phyloP scores from a whole-genome alignment of 2,888 invertebrate genomes.

The Phanerotoma sp. region DNA sequence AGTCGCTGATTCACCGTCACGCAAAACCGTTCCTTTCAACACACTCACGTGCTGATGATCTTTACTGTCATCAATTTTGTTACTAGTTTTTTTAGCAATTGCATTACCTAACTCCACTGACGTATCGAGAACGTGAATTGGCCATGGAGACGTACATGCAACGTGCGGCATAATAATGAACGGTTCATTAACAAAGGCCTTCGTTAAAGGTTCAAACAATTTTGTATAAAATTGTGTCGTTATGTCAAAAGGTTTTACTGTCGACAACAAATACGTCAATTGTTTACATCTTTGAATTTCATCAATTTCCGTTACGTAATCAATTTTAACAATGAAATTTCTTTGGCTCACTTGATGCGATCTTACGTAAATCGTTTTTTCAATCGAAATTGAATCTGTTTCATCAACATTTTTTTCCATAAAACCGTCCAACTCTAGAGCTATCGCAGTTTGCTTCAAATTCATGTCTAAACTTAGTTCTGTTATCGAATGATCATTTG shows the following conservation, averaged over 20 bases:
- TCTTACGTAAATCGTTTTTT: constrained; percentile 66
- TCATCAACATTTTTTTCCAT: constrained; percentile 62
- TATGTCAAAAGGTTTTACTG: constrained; percentile 72
- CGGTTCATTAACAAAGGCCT: constrained; percentile 69
- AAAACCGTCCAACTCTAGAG: constrained; percentile 45
- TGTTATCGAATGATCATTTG: constrained; percentile 38
- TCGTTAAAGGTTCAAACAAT: constrained; percentile 66
- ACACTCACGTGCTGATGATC: constrained; percentile 39
- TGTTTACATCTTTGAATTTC: constrained; percentile 61
- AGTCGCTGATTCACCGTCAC: constrained; percentile 60
- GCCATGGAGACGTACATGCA: constrained; percentile 71
- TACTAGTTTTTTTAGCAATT: constrained; percentile 38
- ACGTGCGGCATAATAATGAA: constrained; percentile 71
- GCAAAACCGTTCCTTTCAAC: constrained; percentile 55
- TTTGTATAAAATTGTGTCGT: constrained; percentile 67
- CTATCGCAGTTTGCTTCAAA: constrained; percentile 43
- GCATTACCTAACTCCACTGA: constrained; percentile 62
- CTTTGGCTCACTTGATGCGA: constrained; percentile 66
- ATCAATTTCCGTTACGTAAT: constrained; percentile 47
- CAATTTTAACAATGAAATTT: constrained; percentile 62
- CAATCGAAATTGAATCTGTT: constrained; percentile 56
- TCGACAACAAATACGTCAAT: constrained; percentile 63
- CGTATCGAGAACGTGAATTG: constrained; percentile 67
- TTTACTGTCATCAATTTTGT: no score
- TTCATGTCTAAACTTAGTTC: constrained; percentile 50